These are phyloP conservation scores for Megaceryle torquata DNA, from an alignment of 2,113 vertebrate genomes.

Conservation along the genomic window DNA sequence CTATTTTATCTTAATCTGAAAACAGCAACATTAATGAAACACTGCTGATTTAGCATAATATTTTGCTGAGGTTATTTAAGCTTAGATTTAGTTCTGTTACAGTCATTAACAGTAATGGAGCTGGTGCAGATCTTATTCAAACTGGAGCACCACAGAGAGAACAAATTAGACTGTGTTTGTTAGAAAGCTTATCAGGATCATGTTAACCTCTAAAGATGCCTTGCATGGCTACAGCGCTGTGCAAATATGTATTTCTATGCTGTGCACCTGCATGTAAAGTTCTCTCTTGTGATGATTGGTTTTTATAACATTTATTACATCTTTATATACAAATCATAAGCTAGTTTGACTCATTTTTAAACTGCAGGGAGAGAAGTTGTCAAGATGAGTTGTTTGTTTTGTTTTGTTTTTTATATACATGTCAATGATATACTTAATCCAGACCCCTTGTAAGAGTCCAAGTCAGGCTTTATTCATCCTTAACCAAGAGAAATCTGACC, in stretches of 20 bases:
- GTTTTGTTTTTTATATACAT: background rate
- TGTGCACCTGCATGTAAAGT: background rate
- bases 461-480: background rate
- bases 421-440: background rate
- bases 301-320: background rate
- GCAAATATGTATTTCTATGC: background rate
- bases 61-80: constrained; percentile 3
- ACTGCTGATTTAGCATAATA: background rate
- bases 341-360: background rate
- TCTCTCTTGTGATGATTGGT: background rate
- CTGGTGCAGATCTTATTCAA: background rate
- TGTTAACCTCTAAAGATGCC: background rate
- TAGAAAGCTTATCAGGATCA: background rate
- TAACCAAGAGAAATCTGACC: background rate
- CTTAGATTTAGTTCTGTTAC: background rate
- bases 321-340: background rate
- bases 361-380: background rate
- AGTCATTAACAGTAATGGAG: background rate
- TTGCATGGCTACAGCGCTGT: background rate
- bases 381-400: background rate
- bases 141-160: background rate
- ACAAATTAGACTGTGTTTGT: background rate
- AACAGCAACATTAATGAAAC: background rate
- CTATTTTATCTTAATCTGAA: background rate
- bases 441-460: background rate